Evolutionary conservation across 2,797 vertebrate genomes (phyloP).

Genomic region (Cottoperca gobio): DNA sequence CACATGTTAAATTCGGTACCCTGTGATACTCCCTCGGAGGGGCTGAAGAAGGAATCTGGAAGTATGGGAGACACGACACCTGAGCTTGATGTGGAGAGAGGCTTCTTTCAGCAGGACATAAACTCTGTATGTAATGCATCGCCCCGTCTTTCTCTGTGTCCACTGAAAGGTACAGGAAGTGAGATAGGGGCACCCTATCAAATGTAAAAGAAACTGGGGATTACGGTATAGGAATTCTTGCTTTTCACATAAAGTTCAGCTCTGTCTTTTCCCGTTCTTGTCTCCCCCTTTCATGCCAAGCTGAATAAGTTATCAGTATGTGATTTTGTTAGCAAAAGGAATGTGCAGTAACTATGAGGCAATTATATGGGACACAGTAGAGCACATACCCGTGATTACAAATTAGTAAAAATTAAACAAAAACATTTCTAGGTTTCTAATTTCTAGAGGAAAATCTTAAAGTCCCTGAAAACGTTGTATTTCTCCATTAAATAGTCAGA

Average conservation of each 20-base stretch:
- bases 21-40: conserved; percentile 59
- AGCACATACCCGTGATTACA: neutral
- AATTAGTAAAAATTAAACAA: neutral
- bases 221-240: conserved; percentile 48
- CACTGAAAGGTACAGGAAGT: conserved; percentile 63
- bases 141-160: conserved; percentile 50
- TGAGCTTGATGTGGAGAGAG: conserved; percentile 71
- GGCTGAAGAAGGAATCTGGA: conserved; percentile 45
- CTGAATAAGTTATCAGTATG: neutral
- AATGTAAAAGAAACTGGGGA: conserved; percentile 65
- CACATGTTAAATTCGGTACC: conserved; percentile 44
- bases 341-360: conserved; percentile 4
- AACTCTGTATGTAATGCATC: conserved; percentile 70
- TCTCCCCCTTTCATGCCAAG: neutral
- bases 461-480: conserved; percentile 10
- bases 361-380: neutral
- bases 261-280: conserved; percentile 9
- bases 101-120: conserved; percentile 68
- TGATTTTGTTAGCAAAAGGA: conserved; percentile 4
- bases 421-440: conserved; percentile 1
- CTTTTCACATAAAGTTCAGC: conserved; percentile 29
- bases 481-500: conserved; percentile 34
- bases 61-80: conserved; percentile 66
- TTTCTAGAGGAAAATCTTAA: neutral
- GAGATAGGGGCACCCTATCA: conserved; percentile 58